These are phyloP conservation scores for Himalopsyche japonica DNA, from an alignment of 2,888 invertebrate genomes.

Conservation along the genomic window DNA sequence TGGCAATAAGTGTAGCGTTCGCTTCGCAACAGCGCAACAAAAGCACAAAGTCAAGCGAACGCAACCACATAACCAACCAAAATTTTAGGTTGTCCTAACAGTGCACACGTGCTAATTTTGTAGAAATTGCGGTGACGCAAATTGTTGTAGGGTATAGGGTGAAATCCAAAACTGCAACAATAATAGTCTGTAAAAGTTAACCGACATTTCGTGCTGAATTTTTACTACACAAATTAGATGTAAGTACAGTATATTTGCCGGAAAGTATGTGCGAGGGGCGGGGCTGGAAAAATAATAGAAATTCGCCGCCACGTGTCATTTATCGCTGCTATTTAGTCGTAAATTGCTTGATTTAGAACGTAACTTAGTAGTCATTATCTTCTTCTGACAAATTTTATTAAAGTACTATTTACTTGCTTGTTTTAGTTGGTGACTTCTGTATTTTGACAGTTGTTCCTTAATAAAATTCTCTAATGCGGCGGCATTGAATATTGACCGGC, in stretches of 20 bases:
- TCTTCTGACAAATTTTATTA: not conserved
- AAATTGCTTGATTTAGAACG: not conserved
- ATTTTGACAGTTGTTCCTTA: constrained; percentile 38
- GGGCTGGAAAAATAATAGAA: constrained; percentile 40
- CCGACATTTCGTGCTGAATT: not conserved
- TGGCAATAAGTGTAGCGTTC: not conserved
- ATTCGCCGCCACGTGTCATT: constrained; percentile 42
- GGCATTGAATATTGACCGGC: constrained; percentile 30
- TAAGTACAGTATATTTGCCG: not conserved
- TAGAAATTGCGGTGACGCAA: constrained; percentile 25
- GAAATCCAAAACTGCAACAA: not conserved
- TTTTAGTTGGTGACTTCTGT: constrained; percentile 10
- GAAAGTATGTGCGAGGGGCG: constrained; percentile 33
- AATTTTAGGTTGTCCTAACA: constrained; percentile 36
- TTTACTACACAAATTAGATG: not conserved
- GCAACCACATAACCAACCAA: constrained; percentile 12
- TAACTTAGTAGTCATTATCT: not conserved
- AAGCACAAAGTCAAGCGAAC: not conserved
- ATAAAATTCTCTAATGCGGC: constrained; percentile 37
- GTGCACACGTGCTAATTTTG: constrained; percentile 36
- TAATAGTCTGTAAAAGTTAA: not conserved
- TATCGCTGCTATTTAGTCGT: constrained; percentile 27
- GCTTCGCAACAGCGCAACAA: not conserved
- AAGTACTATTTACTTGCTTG: not conserved
- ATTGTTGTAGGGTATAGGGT: constrained; percentile 3